A percentile compares a stretch with the other conserved stretches of the same genome.
These are phyloP conservation scores for Etheostoma cragini DNA, from an alignment of 2,113 vertebrate species.

Conservation along the genomic window DNA sequence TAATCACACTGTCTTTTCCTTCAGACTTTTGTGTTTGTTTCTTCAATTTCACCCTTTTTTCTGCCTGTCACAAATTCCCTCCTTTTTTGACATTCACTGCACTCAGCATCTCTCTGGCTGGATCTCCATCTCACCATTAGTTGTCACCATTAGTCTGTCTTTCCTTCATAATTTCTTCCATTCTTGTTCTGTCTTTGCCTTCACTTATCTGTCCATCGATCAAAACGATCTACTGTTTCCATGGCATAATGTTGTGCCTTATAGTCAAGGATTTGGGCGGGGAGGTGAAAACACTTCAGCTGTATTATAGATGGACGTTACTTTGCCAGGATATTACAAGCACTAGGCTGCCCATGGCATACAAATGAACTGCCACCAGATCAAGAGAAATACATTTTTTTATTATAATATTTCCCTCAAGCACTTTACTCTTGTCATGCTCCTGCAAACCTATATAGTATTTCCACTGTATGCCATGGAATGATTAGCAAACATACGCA, in stretches of 20 bases:
- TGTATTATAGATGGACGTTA: constrained; percentile 36
- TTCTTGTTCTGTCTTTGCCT: constrained; percentile 7
- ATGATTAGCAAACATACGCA: constrained; percentile 40
- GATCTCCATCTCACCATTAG: constrained; percentile 4
- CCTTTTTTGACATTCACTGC: constrained; percentile 12
- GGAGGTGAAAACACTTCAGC: constrained; percentile 38
- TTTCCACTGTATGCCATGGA: constrained; percentile 28
- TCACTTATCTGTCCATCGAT: constrained; percentile 36
- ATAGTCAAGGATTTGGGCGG: neutral
- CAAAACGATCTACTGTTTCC: constrained; percentile 16
- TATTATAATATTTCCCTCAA: constrained; percentile 46
- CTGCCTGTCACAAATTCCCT: neutral
- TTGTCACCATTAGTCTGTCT: neutral
- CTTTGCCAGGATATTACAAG: constrained; percentile 46
- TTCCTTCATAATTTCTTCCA: constrained; percentile 3
- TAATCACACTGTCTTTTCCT: constrained; percentile 75
- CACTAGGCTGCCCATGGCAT: constrained; percentile 13
- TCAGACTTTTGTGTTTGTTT: constrained; percentile 43
- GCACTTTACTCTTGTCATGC: constrained; percentile 40
- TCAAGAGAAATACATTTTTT: constrained; percentile 42
- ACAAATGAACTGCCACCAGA: constrained; percentile 44
- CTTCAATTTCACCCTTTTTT: constrained; percentile 1
- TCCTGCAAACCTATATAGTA: constrained; percentile 46
- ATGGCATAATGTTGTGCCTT: constrained; percentile 38
- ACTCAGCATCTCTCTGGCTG: neutral